Base-by-base conservation (phyloP, 2,888 invertebrate genomes). In the Aphodius granarius region DNA sequence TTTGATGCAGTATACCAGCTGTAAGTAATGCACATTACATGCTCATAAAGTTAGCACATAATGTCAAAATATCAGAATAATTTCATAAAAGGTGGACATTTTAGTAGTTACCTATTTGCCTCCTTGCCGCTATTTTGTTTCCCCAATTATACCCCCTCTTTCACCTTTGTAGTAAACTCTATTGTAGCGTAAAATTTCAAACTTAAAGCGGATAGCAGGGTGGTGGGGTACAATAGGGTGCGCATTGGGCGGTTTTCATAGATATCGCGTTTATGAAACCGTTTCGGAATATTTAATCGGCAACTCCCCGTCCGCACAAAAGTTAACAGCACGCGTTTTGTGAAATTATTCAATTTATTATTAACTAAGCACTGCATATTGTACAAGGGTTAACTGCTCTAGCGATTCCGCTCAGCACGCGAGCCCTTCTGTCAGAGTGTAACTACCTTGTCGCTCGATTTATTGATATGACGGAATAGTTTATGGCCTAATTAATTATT, bases 331-430 rank as follows among this genome's bases (percentile, higher is more conserved):
- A 81, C 83, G 83, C 83, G 82, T 82, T 81, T 81, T 82, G 81
- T 84, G 83, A 83, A 85, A 86, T 86, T 85, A 84, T 81, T 81
- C 80, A 81, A 84, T 86, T 83, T 84, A 85, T 85, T 84, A 86
- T 86, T 85, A 79, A 84, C 82, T 78, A 81, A 82, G 82, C 83
- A 84, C 83, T 85, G 84, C 85, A 84, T 85, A 84, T 84, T 85
- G 83, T 81, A 83, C 82, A 79, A 81, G 85, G 86, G 86, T 86
- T 85, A 86, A 86, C 84, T 84, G 83, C 80, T 82, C 78, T 72
- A 21, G 19, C 16, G 73, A 73, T 71, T 77, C 71, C 18, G 66
- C 17, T 71, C 63, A 71, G 68, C 76, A 77, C 76, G 74, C 78
- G 74, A 74, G 74, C 74, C 74, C 76, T 74, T 73, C 71, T 73